Conservation (phyloP, 2,797 vertebrate species). For the Hephaestus fuliginosus region DNA sequence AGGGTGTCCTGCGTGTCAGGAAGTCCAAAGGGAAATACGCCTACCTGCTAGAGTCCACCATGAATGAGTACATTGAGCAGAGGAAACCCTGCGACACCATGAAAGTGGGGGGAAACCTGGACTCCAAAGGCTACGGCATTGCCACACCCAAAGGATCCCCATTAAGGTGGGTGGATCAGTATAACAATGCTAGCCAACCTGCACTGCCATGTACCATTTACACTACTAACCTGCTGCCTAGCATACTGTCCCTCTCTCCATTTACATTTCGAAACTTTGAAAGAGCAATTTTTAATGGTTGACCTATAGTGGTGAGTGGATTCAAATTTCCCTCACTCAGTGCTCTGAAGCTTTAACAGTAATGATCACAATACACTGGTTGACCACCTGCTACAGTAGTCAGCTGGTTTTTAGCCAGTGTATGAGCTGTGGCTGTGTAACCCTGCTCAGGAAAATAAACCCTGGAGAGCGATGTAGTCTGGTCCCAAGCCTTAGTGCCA, state of each 20-base stretch:
- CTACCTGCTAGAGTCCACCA: slow-evolving; percentile 98
- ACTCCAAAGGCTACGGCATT: slow-evolving; percentile 99
- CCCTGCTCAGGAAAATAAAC: slow-evolving; percentile 33
- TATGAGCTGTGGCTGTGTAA: slow-evolving; percentile 36
- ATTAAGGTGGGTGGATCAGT: slow-evolving; percentile 99
- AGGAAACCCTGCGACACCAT: slow-evolving; percentile 99
- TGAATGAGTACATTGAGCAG: slow-evolving; percentile 99
- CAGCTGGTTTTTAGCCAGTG: slow-evolving; percentile 43
- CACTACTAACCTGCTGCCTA: slow-evolving; percentile 76
- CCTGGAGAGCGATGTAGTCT: slow-evolving; percentile 48
- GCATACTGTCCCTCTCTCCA: slow-evolving; percentile 57
- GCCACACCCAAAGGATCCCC: slow-evolving; percentile 98
- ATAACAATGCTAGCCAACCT: slow-evolving; percentile 97
- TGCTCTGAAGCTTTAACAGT: slow-evolving; percentile 4
- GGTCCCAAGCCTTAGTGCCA: slow-evolving; percentile 51
- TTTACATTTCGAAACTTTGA: background rate
- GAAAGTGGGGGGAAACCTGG: slow-evolving; percentile 99
- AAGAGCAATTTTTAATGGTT: background rate
- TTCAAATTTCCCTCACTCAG: slow-evolving; percentile 11
- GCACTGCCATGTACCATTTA: slow-evolving; percentile 81
- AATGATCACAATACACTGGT: slow-evolving; percentile 28
- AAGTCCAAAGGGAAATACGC: slow-evolving; percentile 99
- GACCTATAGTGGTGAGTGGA: background rate
- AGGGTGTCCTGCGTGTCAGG: slow-evolving; percentile 94
- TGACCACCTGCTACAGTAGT: slow-evolving; percentile 27